Percentiles rank a stretch among this genome's conserved stretches.
Evolutionary conservation across 2,797 vertebrate species (phyloP).

Genomic region (Emys orbicularis): DNA sequence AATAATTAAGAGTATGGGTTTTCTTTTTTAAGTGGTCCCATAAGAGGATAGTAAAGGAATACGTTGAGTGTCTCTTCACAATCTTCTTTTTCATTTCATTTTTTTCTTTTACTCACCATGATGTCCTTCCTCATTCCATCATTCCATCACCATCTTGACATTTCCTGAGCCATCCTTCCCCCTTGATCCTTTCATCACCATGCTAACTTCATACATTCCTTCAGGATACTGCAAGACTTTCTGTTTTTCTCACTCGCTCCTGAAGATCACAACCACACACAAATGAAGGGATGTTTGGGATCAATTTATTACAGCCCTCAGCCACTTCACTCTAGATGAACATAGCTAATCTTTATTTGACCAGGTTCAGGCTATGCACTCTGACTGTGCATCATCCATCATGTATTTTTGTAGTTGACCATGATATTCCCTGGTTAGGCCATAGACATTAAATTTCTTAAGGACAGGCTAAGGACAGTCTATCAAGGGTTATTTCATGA

Average conservation of each 20-base stretch:
- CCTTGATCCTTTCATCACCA: conserved; percentile 51
- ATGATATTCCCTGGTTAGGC: conserved; percentile 15
- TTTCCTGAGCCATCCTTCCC: not conserved
- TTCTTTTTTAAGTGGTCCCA: not conserved
- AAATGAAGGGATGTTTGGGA: conserved; percentile 1
- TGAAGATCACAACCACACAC: conserved; percentile 27
- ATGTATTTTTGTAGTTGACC: conserved; percentile 11
- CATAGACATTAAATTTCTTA: conserved; percentile 37
- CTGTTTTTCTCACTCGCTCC: conserved; percentile 13
- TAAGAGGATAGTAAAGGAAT: not conserved
- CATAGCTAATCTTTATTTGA: not conserved
- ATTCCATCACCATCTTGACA: conserved; percentile 61
- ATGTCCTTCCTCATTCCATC: conserved; percentile 27
- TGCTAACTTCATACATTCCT: conserved; percentile 54
- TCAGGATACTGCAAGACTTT: conserved; percentile 30
- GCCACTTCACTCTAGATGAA: not conserved
- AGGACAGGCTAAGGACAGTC: not conserved
- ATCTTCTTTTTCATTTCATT: not conserved
- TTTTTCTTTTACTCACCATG: not conserved
- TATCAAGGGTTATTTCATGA: not conserved
- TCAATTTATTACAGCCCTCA: conserved; percentile 1
- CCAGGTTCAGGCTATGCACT: not conserved
- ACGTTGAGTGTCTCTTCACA: not conserved
- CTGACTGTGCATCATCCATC: not conserved
- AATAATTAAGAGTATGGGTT: not conserved